A percentile compares a stretch with the other conserved stretches of the same genome.
These are phyloP conservation scores for Priocnemis perturbator DNA, from an alignment of 2,888 invertebrate genomes.

Conservation along the genomic window DNA sequence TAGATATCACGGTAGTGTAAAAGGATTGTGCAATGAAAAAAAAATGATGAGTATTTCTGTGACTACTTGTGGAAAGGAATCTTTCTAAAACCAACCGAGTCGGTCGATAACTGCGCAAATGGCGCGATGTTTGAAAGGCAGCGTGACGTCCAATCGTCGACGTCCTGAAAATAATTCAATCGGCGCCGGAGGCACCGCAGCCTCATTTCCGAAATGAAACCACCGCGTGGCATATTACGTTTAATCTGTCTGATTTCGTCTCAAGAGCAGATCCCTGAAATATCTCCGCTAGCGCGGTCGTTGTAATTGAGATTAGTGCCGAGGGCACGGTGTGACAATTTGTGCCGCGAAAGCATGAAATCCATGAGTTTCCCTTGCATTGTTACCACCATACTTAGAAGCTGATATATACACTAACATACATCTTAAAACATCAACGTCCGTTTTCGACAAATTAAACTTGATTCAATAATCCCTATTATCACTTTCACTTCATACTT, in stretches of 20 bases:
- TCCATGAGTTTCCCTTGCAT: no score
- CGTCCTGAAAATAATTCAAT: slow-evolving; percentile 44
- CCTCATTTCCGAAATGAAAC: slow-evolving; percentile 50
- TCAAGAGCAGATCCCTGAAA: slow-evolving; percentile 39
- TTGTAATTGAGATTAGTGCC: slow-evolving; percentile 40
- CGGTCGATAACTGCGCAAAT: neutral
- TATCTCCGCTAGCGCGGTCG: slow-evolving; percentile 37
- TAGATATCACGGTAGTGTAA: no score
- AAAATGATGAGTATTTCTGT: no score
- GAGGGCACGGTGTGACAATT: slow-evolving; percentile 35
- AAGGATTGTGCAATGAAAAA: no score
- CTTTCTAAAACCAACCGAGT: no score
- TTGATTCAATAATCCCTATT: no score
- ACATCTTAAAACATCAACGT: no score
- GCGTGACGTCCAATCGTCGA: slow-evolving; percentile 31
- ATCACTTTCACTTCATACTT: no score
- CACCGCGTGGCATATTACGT: slow-evolving; percentile 47
- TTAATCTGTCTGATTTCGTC: slow-evolving; percentile 57
- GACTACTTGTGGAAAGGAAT: no score
- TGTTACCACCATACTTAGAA: no score
- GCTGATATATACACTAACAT: no score
- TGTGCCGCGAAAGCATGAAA: slow-evolving; percentile 13
- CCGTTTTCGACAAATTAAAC: no score
- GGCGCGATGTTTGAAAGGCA: neutral
- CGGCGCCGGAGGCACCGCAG: slow-evolving; percentile 37